A percentile compares a stretch with the other conserved stretches of the same genome.
Conservation (phyloP, 2,888 invertebrate species). For the Lasioglossum figueresi region DNA sequence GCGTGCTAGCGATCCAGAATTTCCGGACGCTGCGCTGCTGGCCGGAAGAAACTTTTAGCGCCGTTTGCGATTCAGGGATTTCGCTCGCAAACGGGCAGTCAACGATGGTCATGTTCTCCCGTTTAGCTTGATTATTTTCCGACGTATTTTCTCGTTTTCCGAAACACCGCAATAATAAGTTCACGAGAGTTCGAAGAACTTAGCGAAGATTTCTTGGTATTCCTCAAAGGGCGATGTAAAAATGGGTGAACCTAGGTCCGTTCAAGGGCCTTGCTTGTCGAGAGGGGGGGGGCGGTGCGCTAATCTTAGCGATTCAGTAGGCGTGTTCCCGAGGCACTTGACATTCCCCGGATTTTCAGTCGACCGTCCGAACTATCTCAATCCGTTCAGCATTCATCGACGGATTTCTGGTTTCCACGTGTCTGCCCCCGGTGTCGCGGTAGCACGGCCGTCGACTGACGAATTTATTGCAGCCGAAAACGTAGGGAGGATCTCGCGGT, state of each 20-base stretch:
- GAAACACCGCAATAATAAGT: neutral
- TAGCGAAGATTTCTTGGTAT: neutral
- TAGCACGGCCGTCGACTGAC: slow-evolving; percentile 72
- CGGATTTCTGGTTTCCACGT: slow-evolving; percentile 76
- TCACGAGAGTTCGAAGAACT: neutral
- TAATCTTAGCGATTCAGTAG: slow-evolving; percentile 37
- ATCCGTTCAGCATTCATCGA: slow-evolving; percentile 78
- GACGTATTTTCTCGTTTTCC: neutral
- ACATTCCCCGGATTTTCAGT: slow-evolving; percentile 73
- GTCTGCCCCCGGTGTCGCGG: slow-evolving; percentile 24
- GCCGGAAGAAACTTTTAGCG: neutral
- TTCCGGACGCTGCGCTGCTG: neutral
- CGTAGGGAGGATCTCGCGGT: slow-evolving; percentile 73
- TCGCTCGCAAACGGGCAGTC: neutral
- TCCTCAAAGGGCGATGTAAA: neutral
- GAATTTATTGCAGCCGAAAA: slow-evolving; percentile 80
- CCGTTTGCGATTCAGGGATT: neutral
- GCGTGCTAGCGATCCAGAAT: slow-evolving; percentile 12
- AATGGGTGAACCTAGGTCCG: neutral
- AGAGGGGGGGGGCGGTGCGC: neutral
- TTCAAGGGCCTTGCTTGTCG: too few relatives aligned
- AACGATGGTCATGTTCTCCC: neutral
- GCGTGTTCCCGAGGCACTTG: slow-evolving; percentile 63
- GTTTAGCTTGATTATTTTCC: neutral
- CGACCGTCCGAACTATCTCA: slow-evolving; percentile 51